A percentile compares a stretch with the other conserved stretches of the same genome.
Conservation (phyloP, 2,888 invertebrate genomes). For the Antheraea assamensis region DNA sequence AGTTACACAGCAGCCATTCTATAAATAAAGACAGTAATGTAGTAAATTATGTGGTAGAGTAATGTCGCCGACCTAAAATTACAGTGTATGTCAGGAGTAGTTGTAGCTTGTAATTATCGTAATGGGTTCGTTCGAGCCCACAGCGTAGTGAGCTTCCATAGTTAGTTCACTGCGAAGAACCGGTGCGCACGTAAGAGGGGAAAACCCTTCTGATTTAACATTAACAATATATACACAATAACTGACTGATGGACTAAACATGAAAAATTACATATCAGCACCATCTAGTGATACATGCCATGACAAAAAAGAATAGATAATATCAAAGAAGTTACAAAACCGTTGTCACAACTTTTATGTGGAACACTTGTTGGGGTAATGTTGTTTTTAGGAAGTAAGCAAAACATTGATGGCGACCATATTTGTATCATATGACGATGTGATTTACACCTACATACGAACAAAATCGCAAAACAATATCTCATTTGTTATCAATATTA, state of each 20-base stretch:
- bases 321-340: no score
- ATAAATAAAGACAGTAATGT: constrained; percentile 1
- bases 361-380: background rate
- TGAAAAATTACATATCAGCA: background rate
- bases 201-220: background rate
- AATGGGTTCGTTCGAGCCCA: background rate
- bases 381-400: background rate
- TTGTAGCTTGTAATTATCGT: background rate
- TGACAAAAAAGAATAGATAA: no score
- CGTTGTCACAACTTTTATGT: no score
- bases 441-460: no score
- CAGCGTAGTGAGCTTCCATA: background rate
- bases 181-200: background rate
- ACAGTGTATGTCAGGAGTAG: background rate
- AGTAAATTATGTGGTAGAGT: background rate
- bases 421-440: no score
- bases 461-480: no score
- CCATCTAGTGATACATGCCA: no score
- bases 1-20: background rate
- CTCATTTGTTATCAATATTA: no score
- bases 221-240: background rate
- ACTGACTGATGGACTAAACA: background rate
- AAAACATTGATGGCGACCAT: no score
- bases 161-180: background rate
- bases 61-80: constrained; percentile 11